Evolutionary conservation across 2,888 invertebrate genomes (phyloP).

Genomic region (Ariolimax columbianus): DNA sequence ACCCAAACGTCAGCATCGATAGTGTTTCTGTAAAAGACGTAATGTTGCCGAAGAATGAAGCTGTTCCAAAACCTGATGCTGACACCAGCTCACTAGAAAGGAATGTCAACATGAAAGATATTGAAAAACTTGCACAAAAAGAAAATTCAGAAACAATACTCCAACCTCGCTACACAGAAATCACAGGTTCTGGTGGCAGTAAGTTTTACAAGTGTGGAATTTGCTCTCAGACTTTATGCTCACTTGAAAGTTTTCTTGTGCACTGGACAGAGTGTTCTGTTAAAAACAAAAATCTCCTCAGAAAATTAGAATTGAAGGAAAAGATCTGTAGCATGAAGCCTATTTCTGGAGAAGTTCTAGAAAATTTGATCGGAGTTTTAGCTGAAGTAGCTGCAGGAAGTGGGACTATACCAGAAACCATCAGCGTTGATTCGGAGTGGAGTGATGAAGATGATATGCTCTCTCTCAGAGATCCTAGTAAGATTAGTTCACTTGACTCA

Average conservation of each 20-base stretch:
- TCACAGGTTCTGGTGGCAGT: constrained; percentile 55
- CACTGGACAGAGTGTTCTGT: constrained; percentile 55
- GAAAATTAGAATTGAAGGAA: constrained; percentile 18
- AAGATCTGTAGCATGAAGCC: background rate
- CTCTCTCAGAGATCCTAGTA: constrained; percentile 4
- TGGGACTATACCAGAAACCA: background rate
- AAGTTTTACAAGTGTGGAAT: constrained; percentile 54
- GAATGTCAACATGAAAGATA: background rate
- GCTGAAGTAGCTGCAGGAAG: constrained; percentile 40
- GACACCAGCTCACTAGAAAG: background rate
- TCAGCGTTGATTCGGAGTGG: constrained; percentile 13
- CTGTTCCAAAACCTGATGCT: background rate
- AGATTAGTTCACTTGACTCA: background rate
- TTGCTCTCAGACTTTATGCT: constrained; percentile 57
- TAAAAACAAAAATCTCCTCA: constrained; percentile 16
- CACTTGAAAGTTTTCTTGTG: constrained; percentile 50
- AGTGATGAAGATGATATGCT: background rate
- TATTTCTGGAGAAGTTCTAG: constrained; percentile 16
- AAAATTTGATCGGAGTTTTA: constrained; percentile 36
- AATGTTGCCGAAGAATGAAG: background rate
- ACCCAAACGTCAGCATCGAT: background rate
- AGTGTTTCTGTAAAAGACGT: background rate
- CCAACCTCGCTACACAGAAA: constrained; percentile 51
- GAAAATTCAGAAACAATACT: constrained; percentile 8
- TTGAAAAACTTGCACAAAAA: background rate